These are phyloP conservation scores for Chaetodon trifasciatus DNA, from an alignment of 2,797 vertebrate genomes.

Conservation along the genomic window DNA sequence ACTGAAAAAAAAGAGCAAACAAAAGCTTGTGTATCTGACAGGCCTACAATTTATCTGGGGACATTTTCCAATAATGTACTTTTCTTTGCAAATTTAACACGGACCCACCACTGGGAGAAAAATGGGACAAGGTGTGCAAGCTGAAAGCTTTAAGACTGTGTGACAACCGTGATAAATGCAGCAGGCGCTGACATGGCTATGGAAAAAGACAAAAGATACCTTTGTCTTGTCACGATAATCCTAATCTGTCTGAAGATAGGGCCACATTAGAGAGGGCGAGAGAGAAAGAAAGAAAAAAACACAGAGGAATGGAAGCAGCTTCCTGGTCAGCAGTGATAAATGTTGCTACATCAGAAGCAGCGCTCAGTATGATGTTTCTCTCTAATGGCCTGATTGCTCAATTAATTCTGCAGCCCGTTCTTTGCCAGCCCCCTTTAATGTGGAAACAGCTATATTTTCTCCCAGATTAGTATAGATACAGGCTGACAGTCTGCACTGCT, in stretches of 20 bases:
- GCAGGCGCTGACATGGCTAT: slow-evolving; percentile 74
- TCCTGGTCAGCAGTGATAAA: slow-evolving; percentile 86
- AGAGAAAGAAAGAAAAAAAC: slow-evolving; percentile 21
- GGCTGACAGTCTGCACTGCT: slow-evolving; percentile 93
- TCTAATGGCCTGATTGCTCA: slow-evolving; percentile 95
- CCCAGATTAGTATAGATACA: slow-evolving; percentile 97
- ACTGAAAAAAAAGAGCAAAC: slow-evolving; percentile 6
- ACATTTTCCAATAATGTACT: slow-evolving; percentile 63
- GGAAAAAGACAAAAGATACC: slow-evolving; percentile 80
- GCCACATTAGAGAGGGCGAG: slow-evolving; percentile 61
- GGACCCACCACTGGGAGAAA: slow-evolving; percentile 69
- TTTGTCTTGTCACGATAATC: slow-evolving; percentile 87
- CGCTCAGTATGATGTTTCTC: slow-evolving; percentile 85
- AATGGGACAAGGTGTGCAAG: slow-evolving; percentile 69
- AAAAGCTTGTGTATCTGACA: slow-evolving; percentile 37
- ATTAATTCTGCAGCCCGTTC: slow-evolving; percentile 90
- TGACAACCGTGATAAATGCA: slow-evolving; percentile 80
- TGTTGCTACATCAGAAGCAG: slow-evolving; percentile 82
- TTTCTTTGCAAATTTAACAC: slow-evolving; percentile 68
- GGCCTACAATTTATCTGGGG: slow-evolving; percentile 52
- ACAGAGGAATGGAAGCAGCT: slow-evolving; percentile 38
- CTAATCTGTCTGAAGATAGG: slow-evolving; percentile 81
- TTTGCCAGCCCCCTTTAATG: slow-evolving; percentile 85
- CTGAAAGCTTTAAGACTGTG: slow-evolving; percentile 72
- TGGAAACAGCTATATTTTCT: slow-evolving; percentile 93